Conservation (phyloP, 2,113 vertebrate genomes). For the Caranx ignobilis region DNA sequence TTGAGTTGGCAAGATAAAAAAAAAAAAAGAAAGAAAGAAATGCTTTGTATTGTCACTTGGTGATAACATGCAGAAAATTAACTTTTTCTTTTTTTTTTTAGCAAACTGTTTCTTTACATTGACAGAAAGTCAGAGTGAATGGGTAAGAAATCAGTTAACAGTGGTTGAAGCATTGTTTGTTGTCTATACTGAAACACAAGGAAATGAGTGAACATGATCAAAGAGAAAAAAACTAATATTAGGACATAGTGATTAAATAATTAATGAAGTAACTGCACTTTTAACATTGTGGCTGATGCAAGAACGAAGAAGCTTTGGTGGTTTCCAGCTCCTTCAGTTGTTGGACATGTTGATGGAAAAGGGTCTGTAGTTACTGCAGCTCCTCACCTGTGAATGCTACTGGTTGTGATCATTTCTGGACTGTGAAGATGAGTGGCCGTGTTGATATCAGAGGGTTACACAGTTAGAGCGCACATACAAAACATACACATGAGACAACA, state of each 20-base stretch:
- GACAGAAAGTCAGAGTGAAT: too few species aligned
- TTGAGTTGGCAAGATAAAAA: too few species aligned
- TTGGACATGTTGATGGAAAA: conserved; percentile 48
- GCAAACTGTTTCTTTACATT: too few species aligned
- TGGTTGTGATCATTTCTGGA: conserved; percentile 12
- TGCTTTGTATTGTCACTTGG: too few species aligned
- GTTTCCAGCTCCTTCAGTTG: neutral
- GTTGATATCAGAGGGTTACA: conserved; percentile 40
- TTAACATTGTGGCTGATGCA: neutral
- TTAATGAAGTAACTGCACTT: neutral
- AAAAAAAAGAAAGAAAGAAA: too few species aligned
- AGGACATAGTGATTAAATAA: neutral
- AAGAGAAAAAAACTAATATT: neutral
- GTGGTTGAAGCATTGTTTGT: neutral
- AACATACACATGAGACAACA: conserved; percentile 44
- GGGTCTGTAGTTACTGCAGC: conserved; percentile 3
- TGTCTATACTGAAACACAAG: neutral
- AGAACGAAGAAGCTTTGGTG: neutral
- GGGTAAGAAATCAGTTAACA: neutral
- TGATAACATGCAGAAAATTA: too few species aligned
- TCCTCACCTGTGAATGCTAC: conserved; percentile 29
- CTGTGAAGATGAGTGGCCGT: conserved; percentile 44
- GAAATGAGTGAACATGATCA: neutral
- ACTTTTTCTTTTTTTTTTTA: too few species aligned
- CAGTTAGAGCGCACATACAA: conserved; percentile 12